Conservation (phyloP, 2,113 vertebrate genomes). For the Agapornis roseicollis region DNA sequence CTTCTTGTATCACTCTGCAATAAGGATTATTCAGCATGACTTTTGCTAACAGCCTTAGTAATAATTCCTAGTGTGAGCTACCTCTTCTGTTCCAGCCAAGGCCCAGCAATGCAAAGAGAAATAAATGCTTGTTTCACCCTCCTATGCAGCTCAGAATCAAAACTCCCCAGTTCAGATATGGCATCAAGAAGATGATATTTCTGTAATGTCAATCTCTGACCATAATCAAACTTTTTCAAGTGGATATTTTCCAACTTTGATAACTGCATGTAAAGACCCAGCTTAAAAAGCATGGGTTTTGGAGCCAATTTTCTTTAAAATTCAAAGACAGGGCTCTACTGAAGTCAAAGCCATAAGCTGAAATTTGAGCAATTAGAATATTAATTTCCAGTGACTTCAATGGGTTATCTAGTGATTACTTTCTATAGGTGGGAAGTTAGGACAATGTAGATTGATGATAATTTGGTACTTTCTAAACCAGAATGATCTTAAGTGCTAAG, state of each 20-base stretch:
- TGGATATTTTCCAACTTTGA: background rate
- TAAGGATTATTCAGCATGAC: background rate
- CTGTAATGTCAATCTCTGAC: background rate
- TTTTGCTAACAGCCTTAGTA: background rate
- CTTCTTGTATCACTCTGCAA: background rate
- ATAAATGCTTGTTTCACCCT: background rate
- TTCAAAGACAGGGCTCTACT: background rate
- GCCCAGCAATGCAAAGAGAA: background rate
- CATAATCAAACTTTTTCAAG: background rate
- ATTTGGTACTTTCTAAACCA: background rate
- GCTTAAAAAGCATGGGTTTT: background rate
- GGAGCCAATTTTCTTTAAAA: background rate
- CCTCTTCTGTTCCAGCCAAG: background rate
- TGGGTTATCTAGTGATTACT: background rate
- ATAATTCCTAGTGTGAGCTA: background rate
- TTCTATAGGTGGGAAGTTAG: background rate
- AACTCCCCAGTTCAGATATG: background rate
- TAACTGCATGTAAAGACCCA: background rate
- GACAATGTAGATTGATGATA: background rate
- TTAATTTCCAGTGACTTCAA: background rate
- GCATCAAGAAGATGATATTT: background rate
- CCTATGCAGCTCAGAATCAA: background rate
- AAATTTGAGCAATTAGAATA: background rate
- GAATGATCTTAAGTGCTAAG: background rate
- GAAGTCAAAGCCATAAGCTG: background rate